phyloP scores from a whole-genome alignment of 2,888 invertebrate species.

The Galeruca laticollis region DNA sequence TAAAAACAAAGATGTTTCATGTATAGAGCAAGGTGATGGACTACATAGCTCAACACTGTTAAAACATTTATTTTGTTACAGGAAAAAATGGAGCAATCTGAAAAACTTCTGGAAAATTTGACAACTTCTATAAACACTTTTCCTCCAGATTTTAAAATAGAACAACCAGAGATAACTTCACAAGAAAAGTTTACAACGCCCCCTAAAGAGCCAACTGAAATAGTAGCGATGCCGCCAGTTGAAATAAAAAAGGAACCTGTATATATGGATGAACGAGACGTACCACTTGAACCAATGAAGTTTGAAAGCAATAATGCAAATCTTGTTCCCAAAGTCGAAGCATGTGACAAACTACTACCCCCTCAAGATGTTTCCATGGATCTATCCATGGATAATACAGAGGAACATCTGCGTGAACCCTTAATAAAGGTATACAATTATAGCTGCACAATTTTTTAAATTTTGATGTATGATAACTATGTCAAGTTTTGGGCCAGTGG shows the following conservation, averaged over 20 bases:
- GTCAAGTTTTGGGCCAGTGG: no score
- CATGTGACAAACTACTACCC: not conserved
- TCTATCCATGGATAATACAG: slow-evolving; percentile 15
- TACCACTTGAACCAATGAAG: slow-evolving; percentile 25
- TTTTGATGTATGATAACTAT: no score
- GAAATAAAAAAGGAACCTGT: slow-evolving; percentile 47
- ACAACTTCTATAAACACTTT: slow-evolving; percentile 59
- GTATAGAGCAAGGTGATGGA: no score
- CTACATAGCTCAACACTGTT: not conserved
- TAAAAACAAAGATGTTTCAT: no score
- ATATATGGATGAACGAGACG: slow-evolving; percentile 38
- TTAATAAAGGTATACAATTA: slow-evolving; percentile 40
- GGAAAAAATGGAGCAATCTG: slow-evolving; percentile 73
- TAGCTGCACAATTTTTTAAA: no score
- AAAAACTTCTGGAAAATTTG: slow-evolving; percentile 69
- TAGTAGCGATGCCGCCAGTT: slow-evolving; percentile 49
- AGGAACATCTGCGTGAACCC: slow-evolving; percentile 32
- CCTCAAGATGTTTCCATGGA: slow-evolving; percentile 23
- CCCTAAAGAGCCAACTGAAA: not conserved
- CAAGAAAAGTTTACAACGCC: slow-evolving; percentile 49
- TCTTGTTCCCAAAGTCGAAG: slow-evolving; percentile 6
- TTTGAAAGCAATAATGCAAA: slow-evolving; percentile 14
- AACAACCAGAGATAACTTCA: slow-evolving; percentile 51
- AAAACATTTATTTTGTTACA: slow-evolving; percentile 58
- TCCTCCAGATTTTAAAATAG: slow-evolving; percentile 65